These are phyloP conservation scores for Nyctibius grandis DNA, from an alignment of 2,797 vertebrate genomes.

Conservation along the genomic window DNA sequence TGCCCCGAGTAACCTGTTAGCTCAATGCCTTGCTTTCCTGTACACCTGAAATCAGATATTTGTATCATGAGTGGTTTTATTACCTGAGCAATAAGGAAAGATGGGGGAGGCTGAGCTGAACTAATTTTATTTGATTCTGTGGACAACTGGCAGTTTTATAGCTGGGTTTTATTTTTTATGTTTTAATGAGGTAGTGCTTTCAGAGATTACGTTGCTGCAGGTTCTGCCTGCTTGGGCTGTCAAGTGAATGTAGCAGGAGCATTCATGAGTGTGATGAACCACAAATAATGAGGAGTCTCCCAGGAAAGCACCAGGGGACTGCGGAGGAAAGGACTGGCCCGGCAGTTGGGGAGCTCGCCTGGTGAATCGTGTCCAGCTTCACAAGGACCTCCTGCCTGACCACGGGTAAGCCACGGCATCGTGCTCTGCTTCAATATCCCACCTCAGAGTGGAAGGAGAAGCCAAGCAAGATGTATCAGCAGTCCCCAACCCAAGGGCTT, in stretches of 20 bases:
- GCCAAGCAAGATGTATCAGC: background rate
- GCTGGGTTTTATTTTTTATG: background rate
- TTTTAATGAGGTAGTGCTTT: background rate
- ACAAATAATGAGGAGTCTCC: background rate
- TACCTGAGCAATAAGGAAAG: background rate
- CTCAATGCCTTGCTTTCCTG: background rate
- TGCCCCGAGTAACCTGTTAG: background rate
- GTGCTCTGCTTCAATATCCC: fast-evolving
- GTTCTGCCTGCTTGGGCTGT: background rate
- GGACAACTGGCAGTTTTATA: background rate
- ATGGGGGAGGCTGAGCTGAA: background rate
- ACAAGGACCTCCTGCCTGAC: background rate
- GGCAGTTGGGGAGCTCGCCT: background rate
- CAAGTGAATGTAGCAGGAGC: fast-evolving
- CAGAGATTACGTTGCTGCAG: fast-evolving
- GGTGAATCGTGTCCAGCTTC: background rate
- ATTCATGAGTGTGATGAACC: background rate
- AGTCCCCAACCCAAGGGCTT: background rate
- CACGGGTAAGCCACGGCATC: background rate
- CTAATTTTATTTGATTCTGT: background rate
- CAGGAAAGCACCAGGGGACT: background rate
- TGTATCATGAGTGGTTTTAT: background rate
- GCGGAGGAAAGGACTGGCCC: background rate
- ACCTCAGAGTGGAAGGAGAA: background rate
- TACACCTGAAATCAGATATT: background rate